These are phyloP conservation scores for Arvicanthis niloticus DNA, from an alignment of 2,113 vertebrate species.

Conservation along the genomic window DNA sequence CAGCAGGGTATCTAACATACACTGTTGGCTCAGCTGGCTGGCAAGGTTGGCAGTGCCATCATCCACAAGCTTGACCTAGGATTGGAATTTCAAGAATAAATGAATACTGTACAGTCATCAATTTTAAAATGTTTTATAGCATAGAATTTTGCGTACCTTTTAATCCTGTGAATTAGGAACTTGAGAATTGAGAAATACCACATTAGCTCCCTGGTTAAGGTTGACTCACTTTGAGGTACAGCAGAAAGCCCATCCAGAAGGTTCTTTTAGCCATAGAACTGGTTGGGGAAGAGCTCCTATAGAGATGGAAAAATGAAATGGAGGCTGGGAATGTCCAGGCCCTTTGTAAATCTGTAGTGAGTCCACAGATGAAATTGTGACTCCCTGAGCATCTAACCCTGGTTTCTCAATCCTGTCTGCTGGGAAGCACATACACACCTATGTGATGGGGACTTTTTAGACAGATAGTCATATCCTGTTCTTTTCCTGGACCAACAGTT, in stretches of 20 bases:
- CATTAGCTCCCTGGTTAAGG: conserved; percentile 82
- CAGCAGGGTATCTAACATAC: conserved; percentile 91
- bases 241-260: conserved; percentile 53
- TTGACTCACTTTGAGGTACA: conserved; percentile 82
- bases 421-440: not conserved
- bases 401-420: not conserved
- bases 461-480: conserved; percentile 8
- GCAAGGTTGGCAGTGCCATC: conserved; percentile 89
- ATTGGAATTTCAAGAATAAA: conserved; percentile 93
- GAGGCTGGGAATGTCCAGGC: not conserved
- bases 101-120: conserved; percentile 57
- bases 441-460: not conserved
- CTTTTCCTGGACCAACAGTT: not conserved
- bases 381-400: not conserved
- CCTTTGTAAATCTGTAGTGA: not conserved
- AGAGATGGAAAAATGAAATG: not conserved
- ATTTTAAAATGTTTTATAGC: conserved; percentile 68
- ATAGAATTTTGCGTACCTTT: conserved; percentile 83
- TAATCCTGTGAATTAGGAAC: conserved; percentile 83
- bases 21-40: conserved; percentile 82
- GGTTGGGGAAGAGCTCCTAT: not conserved
- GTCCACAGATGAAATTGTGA: not conserved
- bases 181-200: conserved; percentile 81
- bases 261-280: conserved; percentile 1
- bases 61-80: conserved; percentile 92